A percentile compares a stretch with the other conserved stretches of the same genome.
These are phyloP conservation scores for Eristalinus sepulchralis DNA, from an alignment of 2,888 invertebrate genomes.

Conservation along the genomic window DNA sequence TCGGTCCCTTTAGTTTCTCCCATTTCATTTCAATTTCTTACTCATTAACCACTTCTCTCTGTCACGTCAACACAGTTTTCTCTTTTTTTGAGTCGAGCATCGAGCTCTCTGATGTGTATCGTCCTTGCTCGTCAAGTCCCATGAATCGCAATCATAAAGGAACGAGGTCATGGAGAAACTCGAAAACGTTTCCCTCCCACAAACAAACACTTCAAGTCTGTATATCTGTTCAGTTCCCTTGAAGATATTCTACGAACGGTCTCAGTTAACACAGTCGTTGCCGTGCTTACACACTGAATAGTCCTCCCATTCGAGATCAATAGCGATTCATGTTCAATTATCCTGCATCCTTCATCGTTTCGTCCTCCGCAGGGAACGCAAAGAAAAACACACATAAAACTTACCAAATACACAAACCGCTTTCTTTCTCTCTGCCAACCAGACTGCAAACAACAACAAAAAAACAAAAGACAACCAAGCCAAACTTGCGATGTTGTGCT, in stretches of 20 bases:
- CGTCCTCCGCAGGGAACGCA: neutral
- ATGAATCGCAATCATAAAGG: neutral
- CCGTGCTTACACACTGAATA: neutral
- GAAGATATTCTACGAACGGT: neutral
- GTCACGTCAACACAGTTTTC: too few relatives aligned
- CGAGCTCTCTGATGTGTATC: neutral
- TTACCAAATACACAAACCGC: slow-evolving; percentile 25
- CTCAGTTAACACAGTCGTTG: slow-evolving; percentile 4
- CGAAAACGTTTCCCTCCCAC: neutral
- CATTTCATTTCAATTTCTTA: too few relatives aligned
- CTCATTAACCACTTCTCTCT: too few relatives aligned
- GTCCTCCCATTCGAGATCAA: slow-evolving; percentile 24
- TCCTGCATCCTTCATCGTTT: slow-evolving; percentile 15
- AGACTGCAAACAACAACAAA: slow-evolving; percentile 56
- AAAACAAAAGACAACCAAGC: neutral
- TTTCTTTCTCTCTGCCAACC: slow-evolving; percentile 52
- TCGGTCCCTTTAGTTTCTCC: too few relatives aligned
- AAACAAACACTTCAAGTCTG: neutral
- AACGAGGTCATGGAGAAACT: neutral
- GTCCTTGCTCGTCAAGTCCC: neutral
- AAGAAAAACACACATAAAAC: slow-evolving; percentile 4
- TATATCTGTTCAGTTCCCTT: neutral
- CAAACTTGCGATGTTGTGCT: slow-evolving; percentile 55
- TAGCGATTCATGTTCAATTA: slow-evolving; percentile 60
- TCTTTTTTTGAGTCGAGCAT: neutral